A percentile compares a stretch with the other conserved stretches of the same genome.
Conservation (phyloP, 2,113 vertebrate species). For the Ramphastos sulfuratus region DNA sequence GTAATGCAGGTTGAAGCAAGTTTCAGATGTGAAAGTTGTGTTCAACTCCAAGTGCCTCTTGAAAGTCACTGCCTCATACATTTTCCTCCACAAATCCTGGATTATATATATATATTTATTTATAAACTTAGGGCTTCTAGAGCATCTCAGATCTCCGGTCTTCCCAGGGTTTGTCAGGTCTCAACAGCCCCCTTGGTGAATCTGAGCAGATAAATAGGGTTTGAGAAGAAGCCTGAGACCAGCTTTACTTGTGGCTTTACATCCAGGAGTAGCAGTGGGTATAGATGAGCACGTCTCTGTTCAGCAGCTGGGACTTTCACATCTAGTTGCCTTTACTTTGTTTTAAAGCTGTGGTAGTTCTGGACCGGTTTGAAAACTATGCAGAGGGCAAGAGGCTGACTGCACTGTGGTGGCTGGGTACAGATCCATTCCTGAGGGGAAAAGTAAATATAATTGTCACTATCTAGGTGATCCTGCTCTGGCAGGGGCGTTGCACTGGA, state of each 20-base stretch:
- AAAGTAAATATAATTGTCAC: neutral
- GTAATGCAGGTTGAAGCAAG: neutral
- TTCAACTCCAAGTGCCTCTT: neutral
- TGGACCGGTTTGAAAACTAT: neutral
- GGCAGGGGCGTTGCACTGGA: too few relatives aligned
- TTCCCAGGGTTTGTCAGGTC: neutral
- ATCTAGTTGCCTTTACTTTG: neutral
- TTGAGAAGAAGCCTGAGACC: neutral
- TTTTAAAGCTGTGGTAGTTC: neutral
- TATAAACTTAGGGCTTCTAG: neutral
- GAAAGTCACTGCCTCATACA: neutral
- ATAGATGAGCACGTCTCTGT: rapidly evolving
- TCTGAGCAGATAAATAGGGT: neutral
- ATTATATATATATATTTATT: neutral
- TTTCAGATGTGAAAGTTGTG: neutral
- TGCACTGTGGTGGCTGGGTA: neutral
- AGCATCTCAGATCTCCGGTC: neutral
- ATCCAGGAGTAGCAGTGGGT: neutral
- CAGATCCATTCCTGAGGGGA: neutral
- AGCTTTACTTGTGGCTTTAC: neutral
- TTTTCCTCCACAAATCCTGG: neutral
- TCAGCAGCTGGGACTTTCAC: neutral
- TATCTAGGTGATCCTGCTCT: too few relatives aligned
- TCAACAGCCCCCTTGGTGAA: neutral
- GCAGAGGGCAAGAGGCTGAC: neutral